Evolutionary conservation across 2,888 invertebrate species (phyloP).

Genomic region (Lamellibrachia columna): DNA sequence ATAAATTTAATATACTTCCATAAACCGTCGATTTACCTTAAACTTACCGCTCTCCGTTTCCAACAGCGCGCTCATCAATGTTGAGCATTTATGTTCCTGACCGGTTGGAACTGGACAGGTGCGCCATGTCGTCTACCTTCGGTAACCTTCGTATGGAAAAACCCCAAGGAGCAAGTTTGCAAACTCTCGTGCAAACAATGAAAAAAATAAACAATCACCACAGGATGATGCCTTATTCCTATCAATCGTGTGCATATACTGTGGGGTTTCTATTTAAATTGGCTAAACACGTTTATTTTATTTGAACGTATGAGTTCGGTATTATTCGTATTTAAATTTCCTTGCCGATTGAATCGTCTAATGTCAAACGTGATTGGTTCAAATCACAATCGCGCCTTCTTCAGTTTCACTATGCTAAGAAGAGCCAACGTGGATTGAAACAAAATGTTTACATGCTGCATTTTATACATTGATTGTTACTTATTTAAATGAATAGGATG

Average conservation of each 20-base stretch:
- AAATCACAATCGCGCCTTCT: neutral
- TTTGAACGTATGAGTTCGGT: neutral
- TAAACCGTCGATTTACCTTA: constrained; percentile 13
- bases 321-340: neutral
- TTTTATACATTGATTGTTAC: neutral
- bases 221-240: constrained; percentile 14
- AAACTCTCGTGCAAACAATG: neutral
- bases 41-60: constrained; percentile 21
- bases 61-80: neutral
- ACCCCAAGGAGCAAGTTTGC: constrained; percentile 27
- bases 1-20: neutral
- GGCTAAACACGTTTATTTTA: constrained; percentile 2
- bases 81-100: constrained; percentile 37
- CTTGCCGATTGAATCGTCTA: neutral
- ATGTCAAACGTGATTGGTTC: neutral
- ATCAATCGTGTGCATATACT: neutral
- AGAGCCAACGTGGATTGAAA: neutral
- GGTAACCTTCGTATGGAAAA: constrained; percentile 49
- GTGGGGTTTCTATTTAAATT: neutral
- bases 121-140: constrained; percentile 49
- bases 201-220: neutral
- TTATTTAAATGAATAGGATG: neutral
- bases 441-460: neutral
- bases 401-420: neutral
- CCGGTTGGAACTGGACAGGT: constrained; percentile 63